Evolutionary conservation across 2,113 vertebrate species (phyloP).

Genomic region (Chauna torquata): DNA sequence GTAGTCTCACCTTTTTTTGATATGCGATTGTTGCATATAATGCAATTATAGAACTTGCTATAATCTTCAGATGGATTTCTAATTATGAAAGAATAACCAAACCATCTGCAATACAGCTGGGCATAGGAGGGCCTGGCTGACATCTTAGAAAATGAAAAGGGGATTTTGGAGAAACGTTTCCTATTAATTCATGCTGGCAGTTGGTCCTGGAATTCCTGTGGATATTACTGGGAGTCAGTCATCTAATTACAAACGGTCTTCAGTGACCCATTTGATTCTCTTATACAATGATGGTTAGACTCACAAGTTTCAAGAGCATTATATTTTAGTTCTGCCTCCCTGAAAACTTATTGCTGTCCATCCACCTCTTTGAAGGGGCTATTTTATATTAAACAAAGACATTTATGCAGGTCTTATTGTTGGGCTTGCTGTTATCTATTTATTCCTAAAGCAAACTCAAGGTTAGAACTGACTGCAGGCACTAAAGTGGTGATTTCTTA

Average conservation of each 20-base stretch:
- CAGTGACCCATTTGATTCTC: constrained; percentile 7
- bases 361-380: background rate
- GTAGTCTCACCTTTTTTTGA: background rate
- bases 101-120: background rate
- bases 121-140: background rate
- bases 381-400: constrained; percentile 17
- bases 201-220: constrained; percentile 52
- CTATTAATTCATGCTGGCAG: constrained; percentile 31
- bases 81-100: background rate
- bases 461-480: constrained; percentile 60
- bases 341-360: background rate
- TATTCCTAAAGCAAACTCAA: constrained; percentile 56
- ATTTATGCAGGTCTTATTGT: constrained; percentile 34
- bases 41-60: background rate
- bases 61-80: background rate
- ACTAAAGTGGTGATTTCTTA: background rate
- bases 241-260: constrained; percentile 50
- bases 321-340: background rate
- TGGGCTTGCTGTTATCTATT: constrained; percentile 38
- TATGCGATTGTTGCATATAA: fast-evolving
- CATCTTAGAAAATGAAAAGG: constrained; percentile 43
- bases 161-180: constrained; percentile 45
- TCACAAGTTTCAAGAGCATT: background rate
- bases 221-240: constrained; percentile 25
- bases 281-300: background rate